Conservation (phyloP, 2,797 vertebrate species). For the Acestrorhynchus altus region DNA sequence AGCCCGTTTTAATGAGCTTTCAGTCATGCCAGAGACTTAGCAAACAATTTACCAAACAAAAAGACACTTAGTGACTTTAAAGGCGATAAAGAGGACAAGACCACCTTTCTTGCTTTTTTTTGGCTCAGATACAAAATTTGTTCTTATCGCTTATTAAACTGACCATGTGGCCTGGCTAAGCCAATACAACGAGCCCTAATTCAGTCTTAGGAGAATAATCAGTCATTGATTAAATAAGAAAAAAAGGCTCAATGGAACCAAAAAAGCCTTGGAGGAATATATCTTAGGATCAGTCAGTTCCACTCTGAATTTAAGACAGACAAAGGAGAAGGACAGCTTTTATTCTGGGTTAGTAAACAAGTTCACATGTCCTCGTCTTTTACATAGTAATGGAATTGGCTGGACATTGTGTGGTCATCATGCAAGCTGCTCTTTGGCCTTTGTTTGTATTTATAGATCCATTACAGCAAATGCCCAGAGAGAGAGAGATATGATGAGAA, state of each 20-base stretch:
- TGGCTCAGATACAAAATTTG: neutral
- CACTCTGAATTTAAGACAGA: neutral
- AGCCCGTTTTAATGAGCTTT: slow-evolving; percentile 3
- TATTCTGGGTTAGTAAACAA: neutral
- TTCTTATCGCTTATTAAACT: neutral
- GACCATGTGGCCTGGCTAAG: neutral
- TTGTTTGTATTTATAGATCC: slow-evolving; percentile 1
- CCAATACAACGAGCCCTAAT: neutral
- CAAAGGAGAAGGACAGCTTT: neutral
- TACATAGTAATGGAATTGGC: neutral
- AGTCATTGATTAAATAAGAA: neutral
- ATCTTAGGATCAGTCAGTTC: neutral
- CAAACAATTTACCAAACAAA: neutral
- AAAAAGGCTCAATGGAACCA: neutral
- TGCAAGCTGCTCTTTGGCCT: neutral
- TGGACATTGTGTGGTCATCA: neutral
- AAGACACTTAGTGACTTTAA: slow-evolving; percentile 10
- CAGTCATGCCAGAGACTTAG: neutral
- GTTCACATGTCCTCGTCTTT: neutral
- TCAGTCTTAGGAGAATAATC: neutral
- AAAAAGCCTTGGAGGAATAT: neutral
- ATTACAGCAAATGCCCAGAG: too few relatives aligned
- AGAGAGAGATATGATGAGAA: neutral
- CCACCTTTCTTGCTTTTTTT: neutral
- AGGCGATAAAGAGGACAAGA: slow-evolving; percentile 10